Evolutionary conservation across 2,888 invertebrate species (phyloP).

Genomic region (Dicranocentrus wangi): DNA sequence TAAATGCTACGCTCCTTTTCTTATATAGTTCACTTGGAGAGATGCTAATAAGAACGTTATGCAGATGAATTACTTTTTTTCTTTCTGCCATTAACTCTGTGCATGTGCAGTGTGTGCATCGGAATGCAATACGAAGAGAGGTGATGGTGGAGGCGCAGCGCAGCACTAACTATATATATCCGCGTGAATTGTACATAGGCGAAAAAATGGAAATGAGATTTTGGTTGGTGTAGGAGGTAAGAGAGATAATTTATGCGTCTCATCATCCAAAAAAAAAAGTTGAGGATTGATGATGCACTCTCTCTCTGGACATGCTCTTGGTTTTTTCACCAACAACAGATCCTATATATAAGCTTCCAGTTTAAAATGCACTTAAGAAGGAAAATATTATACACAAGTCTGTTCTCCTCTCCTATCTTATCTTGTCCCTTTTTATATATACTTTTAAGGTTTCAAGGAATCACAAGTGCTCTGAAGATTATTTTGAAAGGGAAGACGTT

Average conservation of each 20-base stretch:
- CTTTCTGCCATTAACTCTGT: constrained; percentile 11
- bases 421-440: constrained; percentile 15
- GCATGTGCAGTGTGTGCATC: constrained; percentile 19
- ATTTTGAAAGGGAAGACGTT: constrained; percentile 12
- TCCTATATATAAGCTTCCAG: background rate
- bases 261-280: constrained; percentile 11
- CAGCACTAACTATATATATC: too few species aligned
- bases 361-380: constrained; percentile 26
- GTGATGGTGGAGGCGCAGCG: too few species aligned
- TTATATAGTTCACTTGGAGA: constrained; percentile 1
- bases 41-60: constrained; percentile 2
- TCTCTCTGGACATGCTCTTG: constrained; percentile 33
- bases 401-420: constrained; percentile 17
- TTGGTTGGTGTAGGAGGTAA: constrained; percentile 9
- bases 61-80: constrained; percentile 30
- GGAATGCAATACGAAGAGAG: constrained; percentile 14
- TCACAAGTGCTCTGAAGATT: constrained; percentile 13
- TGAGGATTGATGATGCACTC: constrained; percentile 46
- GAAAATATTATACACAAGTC: constrained; percentile 1
- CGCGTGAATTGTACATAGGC: background rate
- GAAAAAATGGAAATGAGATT: background rate
- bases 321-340: background rate
- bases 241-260: constrained; percentile 25
- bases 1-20: background rate
- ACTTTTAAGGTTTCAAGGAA: background rate